Evolutionary conservation across 2,113 vertebrate species (phyloP).

Genomic region (Lota lota): DNA sequence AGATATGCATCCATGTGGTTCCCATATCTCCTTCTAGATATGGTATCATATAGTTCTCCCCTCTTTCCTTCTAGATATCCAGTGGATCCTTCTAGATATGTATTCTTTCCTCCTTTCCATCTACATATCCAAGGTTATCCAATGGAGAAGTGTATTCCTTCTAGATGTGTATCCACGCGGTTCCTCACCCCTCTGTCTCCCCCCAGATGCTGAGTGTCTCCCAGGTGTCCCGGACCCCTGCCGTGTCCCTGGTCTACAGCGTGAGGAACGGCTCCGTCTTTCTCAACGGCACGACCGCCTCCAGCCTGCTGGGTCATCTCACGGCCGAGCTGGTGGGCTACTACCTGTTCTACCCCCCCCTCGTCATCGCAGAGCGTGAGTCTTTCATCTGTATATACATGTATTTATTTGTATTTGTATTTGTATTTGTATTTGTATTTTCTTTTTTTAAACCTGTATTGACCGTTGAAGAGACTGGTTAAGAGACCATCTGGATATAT

Average conservation of each 20-base stretch:
- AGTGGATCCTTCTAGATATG: too few species aligned
- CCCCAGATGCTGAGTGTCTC: conserved; percentile 87
- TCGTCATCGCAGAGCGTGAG: conserved; percentile 96
- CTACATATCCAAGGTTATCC: too few species aligned
- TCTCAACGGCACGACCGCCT: conserved; percentile 88
- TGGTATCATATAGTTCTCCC: too few species aligned
- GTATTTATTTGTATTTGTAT: neutral
- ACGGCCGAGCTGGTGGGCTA: conserved; percentile 97
- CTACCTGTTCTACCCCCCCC: conserved; percentile 94
- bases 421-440: neutral
- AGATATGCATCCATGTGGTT: too few species aligned
- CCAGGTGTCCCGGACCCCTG: conserved; percentile 76
- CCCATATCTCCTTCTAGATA: too few species aligned
- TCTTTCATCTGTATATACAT: conserved; percentile 29
- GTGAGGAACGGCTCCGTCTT: conserved; percentile 84
- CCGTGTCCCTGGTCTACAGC: conserved; percentile 89
- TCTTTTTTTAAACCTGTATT: too few species aligned
- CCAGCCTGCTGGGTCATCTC: conserved; percentile 90
- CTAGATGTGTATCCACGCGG: too few species aligned
- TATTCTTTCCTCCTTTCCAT: too few species aligned
- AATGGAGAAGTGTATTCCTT: too few species aligned
- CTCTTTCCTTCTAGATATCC: too few species aligned
- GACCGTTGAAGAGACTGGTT: too few species aligned
- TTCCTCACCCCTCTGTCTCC: conserved; percentile 40
- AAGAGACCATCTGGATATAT: too few species aligned